phyloP scores from a whole-genome alignment of 2,888 invertebrate genomes.

The Phlogophora meticulosa region DNA sequence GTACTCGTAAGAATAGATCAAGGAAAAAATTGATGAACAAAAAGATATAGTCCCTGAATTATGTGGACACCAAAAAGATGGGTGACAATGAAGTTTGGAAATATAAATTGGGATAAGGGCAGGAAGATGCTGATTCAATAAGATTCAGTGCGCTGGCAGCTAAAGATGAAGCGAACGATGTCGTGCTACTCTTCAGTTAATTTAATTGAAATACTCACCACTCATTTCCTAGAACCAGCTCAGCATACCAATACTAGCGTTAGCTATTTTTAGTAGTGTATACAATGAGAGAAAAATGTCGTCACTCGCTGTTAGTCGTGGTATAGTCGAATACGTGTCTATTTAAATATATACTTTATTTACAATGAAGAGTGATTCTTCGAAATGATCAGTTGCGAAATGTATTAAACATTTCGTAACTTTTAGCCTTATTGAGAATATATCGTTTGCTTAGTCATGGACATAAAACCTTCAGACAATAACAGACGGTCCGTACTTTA shows the following conservation, averaged over 20 bases:
- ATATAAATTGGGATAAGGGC: background rate
- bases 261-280: slow-evolving; percentile 51
- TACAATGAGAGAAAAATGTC: slow-evolving; percentile 54
- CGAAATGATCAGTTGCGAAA: slow-evolving; percentile 34
- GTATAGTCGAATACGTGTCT: slow-evolving; percentile 29
- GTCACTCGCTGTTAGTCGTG: slow-evolving; percentile 20
- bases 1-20: background rate
- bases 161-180: slow-evolving; percentile 5
- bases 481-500: slow-evolving; percentile 46
- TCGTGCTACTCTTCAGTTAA: slow-evolving; percentile 25
- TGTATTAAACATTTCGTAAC: slow-evolving; percentile 36
- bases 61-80: too few relatives aligned
- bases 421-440: slow-evolving; percentile 49
- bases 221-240: slow-evolving; percentile 54
- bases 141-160: background rate
- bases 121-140: background rate
- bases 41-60: too few relatives aligned
- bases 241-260: slow-evolving; percentile 52
- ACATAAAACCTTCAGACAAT: slow-evolving; percentile 37
- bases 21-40: background rate
- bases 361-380: slow-evolving; percentile 36
- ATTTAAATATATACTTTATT: slow-evolving; percentile 40
- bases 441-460: slow-evolving; percentile 46
- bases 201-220: slow-evolving; percentile 20
- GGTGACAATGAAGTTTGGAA: background rate